A percentile compares a stretch with the other conserved stretches of the same genome.
Conservation (phyloP, 37 sponge, comb jelly and placozoan genomes). For the Mnemiopsis leidyi region DNA sequence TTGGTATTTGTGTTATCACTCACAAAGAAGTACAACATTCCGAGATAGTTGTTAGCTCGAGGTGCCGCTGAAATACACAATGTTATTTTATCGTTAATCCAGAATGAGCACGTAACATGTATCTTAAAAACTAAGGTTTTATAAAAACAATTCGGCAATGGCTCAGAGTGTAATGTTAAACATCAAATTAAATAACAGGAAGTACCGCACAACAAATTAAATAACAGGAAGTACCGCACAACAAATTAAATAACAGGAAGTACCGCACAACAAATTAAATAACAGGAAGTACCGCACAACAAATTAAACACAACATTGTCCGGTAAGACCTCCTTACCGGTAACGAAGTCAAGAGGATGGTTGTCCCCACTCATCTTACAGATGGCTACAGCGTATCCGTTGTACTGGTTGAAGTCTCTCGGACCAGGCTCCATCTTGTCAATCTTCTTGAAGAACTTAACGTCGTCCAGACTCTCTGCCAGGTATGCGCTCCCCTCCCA, state of each 20-base stretch:
- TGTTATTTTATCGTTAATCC: too few relatives aligned
- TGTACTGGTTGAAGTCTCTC: constrained; percentile 41
- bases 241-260: too few relatives aligned
- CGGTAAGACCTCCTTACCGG: neutral
- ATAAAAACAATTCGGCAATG: too few relatives aligned
- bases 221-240: too few relatives aligned
- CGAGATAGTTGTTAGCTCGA: constrained; percentile 14
- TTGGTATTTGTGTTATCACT: neutral
- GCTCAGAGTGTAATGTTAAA: too few relatives aligned
- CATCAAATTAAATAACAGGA: too few relatives aligned
- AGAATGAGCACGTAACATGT: too few relatives aligned
- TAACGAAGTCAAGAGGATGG: constrained; percentile 32
- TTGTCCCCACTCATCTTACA: constrained; percentile 34
- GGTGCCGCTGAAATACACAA: constrained; percentile 58
- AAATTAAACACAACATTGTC: too few relatives aligned
- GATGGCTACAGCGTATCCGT: constrained; percentile 10
- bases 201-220: too few relatives aligned
- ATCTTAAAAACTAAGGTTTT: too few relatives aligned
- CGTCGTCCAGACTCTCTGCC: constrained; percentile 3
- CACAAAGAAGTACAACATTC: constrained; percentile 36
- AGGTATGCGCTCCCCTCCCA: constrained; percentile 54
- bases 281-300: too few relatives aligned
- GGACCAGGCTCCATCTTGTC: neutral
- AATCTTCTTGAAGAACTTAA: constrained; percentile 14
- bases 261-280: too few relatives aligned